Evolutionary conservation across 2,888 invertebrate genomes (phyloP).

Genomic region (Agelastica alni): DNA sequence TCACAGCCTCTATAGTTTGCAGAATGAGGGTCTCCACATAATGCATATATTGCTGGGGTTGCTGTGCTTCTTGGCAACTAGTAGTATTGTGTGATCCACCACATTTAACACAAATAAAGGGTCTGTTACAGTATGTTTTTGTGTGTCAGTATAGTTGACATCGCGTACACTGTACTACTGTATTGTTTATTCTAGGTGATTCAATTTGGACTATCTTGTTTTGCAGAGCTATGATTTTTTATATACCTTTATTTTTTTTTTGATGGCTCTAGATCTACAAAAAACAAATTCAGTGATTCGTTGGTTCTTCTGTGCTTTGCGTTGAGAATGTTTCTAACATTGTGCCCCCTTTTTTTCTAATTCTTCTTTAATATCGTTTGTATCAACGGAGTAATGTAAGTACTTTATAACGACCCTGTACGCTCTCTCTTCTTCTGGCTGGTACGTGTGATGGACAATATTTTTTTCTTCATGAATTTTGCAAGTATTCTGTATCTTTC

Average conservation of each 20-base stretch:
- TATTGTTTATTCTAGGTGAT: neutral
- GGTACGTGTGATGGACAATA: neutral
- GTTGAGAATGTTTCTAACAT: neutral
- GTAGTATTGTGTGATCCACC: slow-evolving; percentile 3
- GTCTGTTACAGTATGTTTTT: slow-evolving; percentile 13
- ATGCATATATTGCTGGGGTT: no score
- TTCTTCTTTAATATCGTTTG: neutral
- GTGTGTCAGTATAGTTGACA: slow-evolving; percentile 6
- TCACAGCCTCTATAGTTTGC: no score
- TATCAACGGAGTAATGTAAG: neutral
- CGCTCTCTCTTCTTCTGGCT: neutral
- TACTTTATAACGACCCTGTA: neutral
- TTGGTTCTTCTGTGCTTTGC: neutral
- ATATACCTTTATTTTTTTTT: neutral
- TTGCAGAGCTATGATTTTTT: neutral
- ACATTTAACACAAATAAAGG: slow-evolving; percentile 12
- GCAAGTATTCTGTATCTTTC: no score
- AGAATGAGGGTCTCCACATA: slow-evolving; percentile 8
- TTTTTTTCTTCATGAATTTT: neutral
- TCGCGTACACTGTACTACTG: slow-evolving; percentile 1
- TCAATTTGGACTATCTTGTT: neutral
- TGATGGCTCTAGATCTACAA: neutral
- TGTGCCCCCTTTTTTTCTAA: neutral
- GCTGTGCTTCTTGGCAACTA: neutral
- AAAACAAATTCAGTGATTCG: neutral